A percentile compares a stretch with the other conserved stretches of the same genome.
Conservation (phyloP, 2,797 vertebrate species). For the Rhincodon typus region DNA sequence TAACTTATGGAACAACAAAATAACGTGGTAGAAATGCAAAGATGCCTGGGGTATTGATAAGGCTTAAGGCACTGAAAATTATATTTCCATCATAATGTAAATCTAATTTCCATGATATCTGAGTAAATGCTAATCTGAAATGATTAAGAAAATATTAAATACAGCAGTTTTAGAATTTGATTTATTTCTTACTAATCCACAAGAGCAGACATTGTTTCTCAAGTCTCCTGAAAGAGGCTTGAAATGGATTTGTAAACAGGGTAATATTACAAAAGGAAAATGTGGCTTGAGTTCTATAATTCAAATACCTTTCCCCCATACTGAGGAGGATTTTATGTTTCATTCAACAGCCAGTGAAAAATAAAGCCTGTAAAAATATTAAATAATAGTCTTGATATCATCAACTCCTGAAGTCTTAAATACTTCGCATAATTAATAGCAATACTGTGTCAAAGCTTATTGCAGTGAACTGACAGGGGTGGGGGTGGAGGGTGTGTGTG, state of each 20-base stretch:
- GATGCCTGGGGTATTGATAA: background rate
- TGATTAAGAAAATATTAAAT: slow-evolving; percentile 41
- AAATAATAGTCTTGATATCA: background rate
- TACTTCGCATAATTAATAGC: background rate
- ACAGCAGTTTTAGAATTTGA: background rate
- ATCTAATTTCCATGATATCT: slow-evolving; percentile 37
- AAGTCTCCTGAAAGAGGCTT: background rate
- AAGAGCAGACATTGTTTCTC: background rate
- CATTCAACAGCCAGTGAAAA: background rate
- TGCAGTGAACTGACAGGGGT: background rate
- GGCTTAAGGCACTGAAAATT: background rate
- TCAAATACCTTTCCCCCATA: background rate
- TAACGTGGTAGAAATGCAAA: background rate
- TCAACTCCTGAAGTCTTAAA: background rate
- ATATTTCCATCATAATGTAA: background rate
- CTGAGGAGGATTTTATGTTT: background rate
- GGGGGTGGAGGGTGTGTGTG: no score
- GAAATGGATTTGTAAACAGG: background rate
- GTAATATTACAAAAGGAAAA: background rate
- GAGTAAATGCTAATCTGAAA: slow-evolving; percentile 43
- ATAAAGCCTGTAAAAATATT: background rate
- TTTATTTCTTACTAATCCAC: slow-evolving; percentile 16
- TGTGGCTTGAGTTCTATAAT: background rate
- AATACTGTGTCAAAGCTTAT: background rate
- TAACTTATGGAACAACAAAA: background rate